Percentiles rank a stretch among this genome's conserved stretches.
phyloP scores from a whole-genome alignment of 2,888 invertebrate genomes.

The Eupeodes latifasciatus region DNA sequence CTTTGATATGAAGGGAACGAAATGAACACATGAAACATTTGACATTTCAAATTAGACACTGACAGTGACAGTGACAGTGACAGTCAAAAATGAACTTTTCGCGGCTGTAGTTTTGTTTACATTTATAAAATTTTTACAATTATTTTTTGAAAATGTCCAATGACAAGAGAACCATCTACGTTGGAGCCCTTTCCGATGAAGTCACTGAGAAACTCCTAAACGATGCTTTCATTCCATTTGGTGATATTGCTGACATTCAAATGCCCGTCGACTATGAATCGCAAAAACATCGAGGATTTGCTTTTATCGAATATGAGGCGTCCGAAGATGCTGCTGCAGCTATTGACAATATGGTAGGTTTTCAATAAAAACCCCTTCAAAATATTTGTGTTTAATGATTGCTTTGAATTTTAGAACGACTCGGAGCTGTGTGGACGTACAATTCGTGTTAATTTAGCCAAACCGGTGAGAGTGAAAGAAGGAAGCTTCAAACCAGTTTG shows the following conservation, averaged over 20 bases:
- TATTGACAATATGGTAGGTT: slow-evolving; percentile 97
- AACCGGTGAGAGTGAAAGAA: slow-evolving; percentile 98
- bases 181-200: slow-evolving; percentile 96
- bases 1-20: neutral
- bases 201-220: slow-evolving; percentile 97
- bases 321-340: slow-evolving; percentile 99
- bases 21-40: neutral
- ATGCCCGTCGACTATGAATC: slow-evolving; percentile 98
- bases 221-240: slow-evolving; percentile 99
- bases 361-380: neutral
- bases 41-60: slow-evolving; percentile 17
- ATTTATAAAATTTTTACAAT: slow-evolving; percentile 44
- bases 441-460: slow-evolving; percentile 97
- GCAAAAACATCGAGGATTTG: slow-evolving; percentile 99
- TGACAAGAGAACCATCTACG: slow-evolving; percentile 92
- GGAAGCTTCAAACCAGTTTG: slow-evolving; percentile 97
- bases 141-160: slow-evolving; percentile 85
- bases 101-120: slow-evolving; percentile 52
- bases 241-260: slow-evolving; percentile 98
- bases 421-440: slow-evolving; percentile 98
- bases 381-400: neutral
- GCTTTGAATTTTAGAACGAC: slow-evolving; percentile 90
- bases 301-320: slow-evolving; percentile 98
- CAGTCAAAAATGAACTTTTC: neutral
- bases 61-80: neutral